Evolutionary conservation across 2,113 vertebrate genomes (phyloP).

Genomic region (Alces alces): DNA sequence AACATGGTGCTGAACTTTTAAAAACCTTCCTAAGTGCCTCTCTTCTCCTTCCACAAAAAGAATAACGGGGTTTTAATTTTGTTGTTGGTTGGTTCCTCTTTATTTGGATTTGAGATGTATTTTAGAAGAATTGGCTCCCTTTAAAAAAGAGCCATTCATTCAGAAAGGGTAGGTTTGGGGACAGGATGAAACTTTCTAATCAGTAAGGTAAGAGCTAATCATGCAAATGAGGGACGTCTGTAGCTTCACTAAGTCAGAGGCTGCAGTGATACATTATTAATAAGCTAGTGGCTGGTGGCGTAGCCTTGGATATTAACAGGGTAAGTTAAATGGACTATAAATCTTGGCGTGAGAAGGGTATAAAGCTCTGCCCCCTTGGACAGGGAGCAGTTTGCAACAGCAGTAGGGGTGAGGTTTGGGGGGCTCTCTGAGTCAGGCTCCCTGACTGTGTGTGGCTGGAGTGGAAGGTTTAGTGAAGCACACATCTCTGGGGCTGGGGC

Average conservation of each 20-base stretch:
- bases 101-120: background rate
- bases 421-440: background rate
- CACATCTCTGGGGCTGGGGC: background rate
- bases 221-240: slow-evolving; percentile 57
- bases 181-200: slow-evolving; percentile 39
- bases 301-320: background rate
- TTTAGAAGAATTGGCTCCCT: background rate
- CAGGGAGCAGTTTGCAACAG: background rate
- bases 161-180: background rate
- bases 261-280: slow-evolving; percentile 44
- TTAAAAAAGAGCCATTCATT: slow-evolving; percentile 37
- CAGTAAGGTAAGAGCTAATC: slow-evolving; percentile 60
- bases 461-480: background rate
- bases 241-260: background rate
- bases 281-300: background rate
- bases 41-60: background rate
- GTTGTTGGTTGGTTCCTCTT: background rate
- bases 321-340: background rate
- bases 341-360: background rate
- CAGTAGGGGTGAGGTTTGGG: background rate
- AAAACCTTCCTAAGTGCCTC: accelerated
- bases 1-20: background rate
- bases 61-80: background rate
- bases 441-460: background rate
- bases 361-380: background rate